Conservation (phyloP, 2,797 vertebrate species). For the Arrhamphus sclerolepis region DNA sequence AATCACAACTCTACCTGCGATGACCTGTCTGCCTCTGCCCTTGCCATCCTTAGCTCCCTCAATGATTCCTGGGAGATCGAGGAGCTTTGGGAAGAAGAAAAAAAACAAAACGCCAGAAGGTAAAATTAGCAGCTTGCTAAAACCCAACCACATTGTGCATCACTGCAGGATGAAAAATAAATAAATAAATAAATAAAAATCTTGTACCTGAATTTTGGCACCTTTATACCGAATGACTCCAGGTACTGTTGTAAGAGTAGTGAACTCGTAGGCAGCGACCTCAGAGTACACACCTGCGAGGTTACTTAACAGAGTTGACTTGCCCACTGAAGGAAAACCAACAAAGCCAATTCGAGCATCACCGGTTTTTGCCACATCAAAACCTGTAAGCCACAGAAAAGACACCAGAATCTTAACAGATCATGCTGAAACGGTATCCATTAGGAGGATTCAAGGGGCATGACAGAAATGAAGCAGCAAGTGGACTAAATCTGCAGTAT, state of each 20-base stretch:
- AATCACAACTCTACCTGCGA: conserved; percentile 85
- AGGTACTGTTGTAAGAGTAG: conserved; percentile 95
- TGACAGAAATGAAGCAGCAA: not conserved
- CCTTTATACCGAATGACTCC: conserved; percentile 99
- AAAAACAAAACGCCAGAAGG: not conserved
- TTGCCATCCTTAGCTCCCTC: conserved; percentile 99
- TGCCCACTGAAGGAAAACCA: conserved; percentile 97
- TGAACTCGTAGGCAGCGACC: conserved; percentile 98
- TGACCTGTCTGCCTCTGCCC: conserved; percentile 96
- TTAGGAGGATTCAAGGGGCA: not conserved
- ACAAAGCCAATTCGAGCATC: conserved; percentile 98
- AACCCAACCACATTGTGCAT: not conserved
- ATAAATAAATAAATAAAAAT: not conserved
- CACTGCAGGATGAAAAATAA: not conserved
- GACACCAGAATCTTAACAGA: not conserved
- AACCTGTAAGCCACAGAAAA: conserved; percentile 79
- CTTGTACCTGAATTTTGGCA: conserved; percentile 95
- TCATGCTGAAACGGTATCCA: not conserved
- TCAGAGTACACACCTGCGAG: conserved; percentile 98
- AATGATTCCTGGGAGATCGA: conserved; percentile 98
- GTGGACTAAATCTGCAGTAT: not conserved
- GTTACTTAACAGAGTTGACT: conserved; percentile 97
- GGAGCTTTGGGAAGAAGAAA: conserved; percentile 87
- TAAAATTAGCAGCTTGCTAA: not conserved
- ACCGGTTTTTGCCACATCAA: conserved; percentile 97